Evolutionary conservation across 1,140 invertebrate genomes (phyloP).

Genomic region (Dufourea novaeangliae): DNA sequence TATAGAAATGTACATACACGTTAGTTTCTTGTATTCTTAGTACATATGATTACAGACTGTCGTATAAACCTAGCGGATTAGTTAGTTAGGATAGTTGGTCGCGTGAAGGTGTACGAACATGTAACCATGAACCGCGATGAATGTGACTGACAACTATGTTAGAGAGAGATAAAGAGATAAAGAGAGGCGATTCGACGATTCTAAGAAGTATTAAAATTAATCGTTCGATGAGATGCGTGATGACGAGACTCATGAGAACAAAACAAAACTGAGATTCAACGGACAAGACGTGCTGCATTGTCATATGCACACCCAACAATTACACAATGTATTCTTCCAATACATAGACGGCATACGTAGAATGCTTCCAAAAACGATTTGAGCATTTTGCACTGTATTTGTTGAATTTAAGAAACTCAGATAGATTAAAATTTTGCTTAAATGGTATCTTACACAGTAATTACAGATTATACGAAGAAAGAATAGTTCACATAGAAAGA

Average conservation of each 20-base stretch:
- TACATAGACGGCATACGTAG: constrained; percentile 24
- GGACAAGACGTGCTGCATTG: constrained; percentile 44
- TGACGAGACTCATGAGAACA: constrained; percentile 41
- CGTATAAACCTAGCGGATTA: constrained; percentile 23
- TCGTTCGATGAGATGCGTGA: not conserved
- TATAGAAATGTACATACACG: constrained; percentile 61
- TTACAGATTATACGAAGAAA: not conserved
- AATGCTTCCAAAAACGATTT: constrained; percentile 26
- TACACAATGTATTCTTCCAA: constrained; percentile 46
- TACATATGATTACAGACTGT: constrained; percentile 41
- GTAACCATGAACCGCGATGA: constrained; percentile 5
- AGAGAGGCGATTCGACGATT: constrained; percentile 17
- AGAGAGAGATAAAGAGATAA: too few species aligned
- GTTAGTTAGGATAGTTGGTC: constrained; percentile 52
- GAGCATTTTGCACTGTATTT: constrained; percentile 35
- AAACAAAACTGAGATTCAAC: constrained; percentile 48
- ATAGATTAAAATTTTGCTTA: not conserved
- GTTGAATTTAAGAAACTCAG: constrained; percentile 19
- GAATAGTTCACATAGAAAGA: not conserved
- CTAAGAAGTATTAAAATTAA: constrained; percentile 27
- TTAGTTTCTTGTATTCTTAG: constrained; percentile 48
- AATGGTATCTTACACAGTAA: not conserved
- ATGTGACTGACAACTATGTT: not conserved
- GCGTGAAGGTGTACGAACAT: constrained; percentile 17
- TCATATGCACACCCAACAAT: constrained; percentile 52